Base-by-base conservation (phyloP, 2,888 invertebrate species). In the Diabrotica balteata region DNA sequence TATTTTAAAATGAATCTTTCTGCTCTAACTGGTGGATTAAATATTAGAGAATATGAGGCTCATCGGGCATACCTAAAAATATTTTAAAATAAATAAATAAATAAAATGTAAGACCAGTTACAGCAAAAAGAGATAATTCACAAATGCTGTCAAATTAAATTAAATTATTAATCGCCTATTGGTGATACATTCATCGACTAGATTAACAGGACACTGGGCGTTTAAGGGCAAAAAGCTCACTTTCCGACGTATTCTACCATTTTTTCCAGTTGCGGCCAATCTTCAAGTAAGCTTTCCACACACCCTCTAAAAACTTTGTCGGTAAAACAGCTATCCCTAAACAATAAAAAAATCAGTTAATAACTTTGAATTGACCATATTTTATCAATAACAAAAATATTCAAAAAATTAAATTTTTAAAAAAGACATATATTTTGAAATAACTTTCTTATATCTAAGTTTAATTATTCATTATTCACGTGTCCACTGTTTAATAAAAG, bases 261-360 rank as follows among this genome's bases (percentile, higher is more conserved):
- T 86, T 91, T 90, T 84, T 88, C 88, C 86, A 90, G 89, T 85
- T 90, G 89, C 84, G 91, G 90, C 86, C 89, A 89, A 85, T 93
- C 92, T 85, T 92, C 91, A 86, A 91, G 88, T 86, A 93, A 88
- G 84, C 91, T 90, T 86, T 92, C 90, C 87, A 92, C 87, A 86
- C 93, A 93, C 86, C 92, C 92, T 86, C 89, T 89, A 88, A 93
- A 93, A 87, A 90, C 92, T 86, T 89, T 87, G 85, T 90, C 90
- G 82, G 90, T 89, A 86, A 93, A 93, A 87, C 93, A 93, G 85
- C 90, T 87, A 82, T 89, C 88, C 88, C 93, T 93, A 88, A 52
- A 87, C 86, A 81, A 76, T 72, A 66, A 71, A 70, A 72, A 69
- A 69, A 66, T 49, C 55, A 69, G 60, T 1, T 17, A 17, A 17